Base-by-base conservation (phyloP, 2,888 invertebrate species). In the Caenorhabditis uteleia region DNA sequence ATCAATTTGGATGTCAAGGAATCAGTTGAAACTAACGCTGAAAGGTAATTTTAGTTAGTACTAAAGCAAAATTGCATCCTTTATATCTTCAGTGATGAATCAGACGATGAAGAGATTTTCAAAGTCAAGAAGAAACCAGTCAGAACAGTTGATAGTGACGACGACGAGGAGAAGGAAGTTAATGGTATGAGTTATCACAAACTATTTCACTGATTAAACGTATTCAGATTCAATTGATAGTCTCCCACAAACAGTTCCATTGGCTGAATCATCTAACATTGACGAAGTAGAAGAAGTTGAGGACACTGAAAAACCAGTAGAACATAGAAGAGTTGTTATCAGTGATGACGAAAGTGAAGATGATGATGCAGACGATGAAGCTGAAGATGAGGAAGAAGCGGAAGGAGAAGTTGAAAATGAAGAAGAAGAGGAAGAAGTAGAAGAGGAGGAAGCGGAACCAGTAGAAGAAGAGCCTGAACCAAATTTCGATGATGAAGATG, bases 401-500 rank as follows among this genome's bases (percentile, higher is more conserved):
- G 66, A 49, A 14, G 62, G 46, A 14, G 46, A 44, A 2, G 49
- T 57, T 6, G 57, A 33, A 26, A 54, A 54, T 14, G 60, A 48
- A 16, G 62, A 50, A 36, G 61, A 67, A 20, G 62, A 55, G n/a
- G 51, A 39, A 12, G 25, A 43, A 10, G 33, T 36, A 46, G 58
- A 59, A 47, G 48, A 44, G 14, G 25, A 39, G 20, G 51, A 56
- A 39, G 57, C 44, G 10, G 56, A 58, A 16, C 49, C 42, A 8
- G 39, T 40, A 42, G 43, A 57, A n/a, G 36, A 43, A 14, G 39
- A n/a, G 10, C 27, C 46, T 4, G 44, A 34, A 12, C 56, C 56
- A 8, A 60, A 68, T 20, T 56, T 56, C 16, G 66, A 64, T 38
- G 74, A 70, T 20, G 68, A 69, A 43, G 70, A 75, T 33, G 72